Percentiles rank a stretch among this genome's conserved stretches.
These are phyloP conservation scores for Ruditapes philippinarum DNA, from an alignment of 1,140 invertebrate species.

Conservation along the genomic window DNA sequence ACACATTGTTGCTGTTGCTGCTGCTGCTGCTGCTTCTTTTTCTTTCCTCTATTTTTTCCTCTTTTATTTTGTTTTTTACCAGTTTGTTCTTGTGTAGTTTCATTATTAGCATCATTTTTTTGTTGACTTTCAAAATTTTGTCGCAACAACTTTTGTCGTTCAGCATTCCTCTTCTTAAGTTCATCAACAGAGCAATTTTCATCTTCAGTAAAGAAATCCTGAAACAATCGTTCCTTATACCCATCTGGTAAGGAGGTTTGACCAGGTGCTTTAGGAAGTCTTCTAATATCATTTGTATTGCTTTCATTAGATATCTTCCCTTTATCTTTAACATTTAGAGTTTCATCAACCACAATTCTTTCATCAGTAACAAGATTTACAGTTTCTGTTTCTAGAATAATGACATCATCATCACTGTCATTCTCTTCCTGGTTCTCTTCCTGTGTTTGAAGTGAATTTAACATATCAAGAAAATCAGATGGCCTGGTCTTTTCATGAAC, in stretches of 20 bases:
- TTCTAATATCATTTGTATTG: neutral
- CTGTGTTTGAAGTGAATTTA: constrained; percentile 15
- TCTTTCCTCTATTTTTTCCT: constrained; percentile 45
- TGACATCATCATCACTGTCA: constrained; percentile 28
- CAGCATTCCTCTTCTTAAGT: constrained; percentile 73
- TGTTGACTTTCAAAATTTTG: constrained; percentile 64
- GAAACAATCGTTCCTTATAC: constrained; percentile 71
- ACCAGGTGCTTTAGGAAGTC: neutral
- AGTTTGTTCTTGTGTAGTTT: neutral
- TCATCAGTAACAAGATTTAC: constrained; percentile 22
- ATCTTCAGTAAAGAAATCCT: constrained; percentile 72
- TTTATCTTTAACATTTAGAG: neutral
- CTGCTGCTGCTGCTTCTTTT: constrained; percentile 51
- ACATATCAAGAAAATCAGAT: constrained; percentile 73
- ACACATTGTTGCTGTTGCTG: neutral
- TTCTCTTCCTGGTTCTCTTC: neutral
- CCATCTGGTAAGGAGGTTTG: constrained; percentile 62
- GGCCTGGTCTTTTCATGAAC: constrained; percentile 75
- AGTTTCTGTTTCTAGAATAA: constrained; percentile 26
- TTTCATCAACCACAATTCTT: neutral
- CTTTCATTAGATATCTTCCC: neutral
- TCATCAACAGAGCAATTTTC: constrained; percentile 68
- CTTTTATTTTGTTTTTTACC: neutral
- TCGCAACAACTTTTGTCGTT: constrained; percentile 73
- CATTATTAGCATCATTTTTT: neutral